Percentiles rank a stretch among this genome's conserved stretches.
Conservation (phyloP, 2,797 vertebrate genomes). For the Tokudaia muenninki region DNA sequence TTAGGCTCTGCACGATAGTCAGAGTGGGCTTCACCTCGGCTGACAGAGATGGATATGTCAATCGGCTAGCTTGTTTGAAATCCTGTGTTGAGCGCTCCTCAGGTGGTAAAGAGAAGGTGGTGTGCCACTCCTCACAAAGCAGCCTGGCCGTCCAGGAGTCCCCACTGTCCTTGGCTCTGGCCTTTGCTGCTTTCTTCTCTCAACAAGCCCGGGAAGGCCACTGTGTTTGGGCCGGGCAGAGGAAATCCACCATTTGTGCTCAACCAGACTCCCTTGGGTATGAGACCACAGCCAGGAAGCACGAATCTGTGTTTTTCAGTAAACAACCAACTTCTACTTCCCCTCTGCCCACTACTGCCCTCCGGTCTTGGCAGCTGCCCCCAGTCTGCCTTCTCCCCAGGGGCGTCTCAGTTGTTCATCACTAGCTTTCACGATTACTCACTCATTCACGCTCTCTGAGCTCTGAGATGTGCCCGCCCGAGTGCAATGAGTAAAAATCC, state of each 20-base stretch:
- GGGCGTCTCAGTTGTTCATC: neutral
- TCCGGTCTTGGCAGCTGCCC: neutral
- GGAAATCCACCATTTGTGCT: neutral
- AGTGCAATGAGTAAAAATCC: neutral
- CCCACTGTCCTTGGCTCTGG: neutral
- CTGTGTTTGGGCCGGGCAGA: neutral
- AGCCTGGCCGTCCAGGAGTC: neutral
- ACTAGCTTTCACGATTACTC: slow-evolving; percentile 45
- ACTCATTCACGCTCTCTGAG: neutral
- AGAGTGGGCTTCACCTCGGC: neutral
- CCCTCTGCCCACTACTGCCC: neutral
- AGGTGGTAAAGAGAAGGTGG: neutral
- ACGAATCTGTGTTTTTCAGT: neutral
- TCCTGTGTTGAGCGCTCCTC: too few species aligned
- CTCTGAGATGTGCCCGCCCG: too few species aligned
- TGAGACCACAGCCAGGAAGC: slow-evolving; percentile 67
- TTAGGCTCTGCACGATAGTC: too few species aligned
- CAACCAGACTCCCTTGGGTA: neutral
- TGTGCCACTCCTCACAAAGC: neutral
- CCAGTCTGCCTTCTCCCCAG: neutral
- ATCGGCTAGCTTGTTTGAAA: neutral
- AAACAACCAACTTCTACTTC: slow-evolving; percentile 64
- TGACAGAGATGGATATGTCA: fast-evolving
- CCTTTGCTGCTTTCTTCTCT: neutral
- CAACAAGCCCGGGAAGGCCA: neutral